Base-by-base conservation (phyloP, 2,113 vertebrate genomes). In the Thunnus thynnus region DNA sequence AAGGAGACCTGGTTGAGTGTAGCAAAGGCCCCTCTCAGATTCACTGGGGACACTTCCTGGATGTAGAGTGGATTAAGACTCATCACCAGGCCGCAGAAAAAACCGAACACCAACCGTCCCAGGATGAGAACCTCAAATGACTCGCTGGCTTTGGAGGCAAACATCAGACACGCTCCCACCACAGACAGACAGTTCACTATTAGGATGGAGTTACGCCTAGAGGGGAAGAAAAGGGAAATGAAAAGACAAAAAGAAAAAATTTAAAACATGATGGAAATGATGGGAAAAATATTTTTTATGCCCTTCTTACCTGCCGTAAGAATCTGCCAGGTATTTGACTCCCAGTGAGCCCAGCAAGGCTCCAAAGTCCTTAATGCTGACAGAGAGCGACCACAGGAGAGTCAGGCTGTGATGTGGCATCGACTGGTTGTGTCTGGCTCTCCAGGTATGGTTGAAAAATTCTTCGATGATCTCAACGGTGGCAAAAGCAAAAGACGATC, bases 291-390 rank as follows among this genome's bases (percentile, higher is more conserved):
- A 25, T 17, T 1, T 30, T 0, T 2, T 16, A 5, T 10, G 1
- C 12, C 13, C 30, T 27, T 48, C 32, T 72, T 67, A 95, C 95
- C 95, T 94, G 63, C 95, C 95, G 1, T 92, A 95, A 17, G 89
- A 91, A 75, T 96, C 94, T 13, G 95, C 95, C 47, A 95, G 57
- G 18, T 85, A 87, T 89, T 94, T 95, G 76, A 96, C 95, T 16
- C 94, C 94, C 60, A 96, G 80, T 6, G 93, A 94, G 14, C 95
- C 94, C 41, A 96, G 78, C 52, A 96, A 65, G 47, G 94, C 95
- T 52, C 95, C 95, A 14, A 96, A 95, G 83, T 96, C 95, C 85
- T 96, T 96, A 25, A 95, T 95, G 84, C 95, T 96, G 90, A 96
- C 95, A 1, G 95, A 95, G 51, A 96, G 87, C 0, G 96, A 95